phyloP scores from a whole-genome alignment of 2,888 invertebrate species.

The Protonemura montana region DNA sequence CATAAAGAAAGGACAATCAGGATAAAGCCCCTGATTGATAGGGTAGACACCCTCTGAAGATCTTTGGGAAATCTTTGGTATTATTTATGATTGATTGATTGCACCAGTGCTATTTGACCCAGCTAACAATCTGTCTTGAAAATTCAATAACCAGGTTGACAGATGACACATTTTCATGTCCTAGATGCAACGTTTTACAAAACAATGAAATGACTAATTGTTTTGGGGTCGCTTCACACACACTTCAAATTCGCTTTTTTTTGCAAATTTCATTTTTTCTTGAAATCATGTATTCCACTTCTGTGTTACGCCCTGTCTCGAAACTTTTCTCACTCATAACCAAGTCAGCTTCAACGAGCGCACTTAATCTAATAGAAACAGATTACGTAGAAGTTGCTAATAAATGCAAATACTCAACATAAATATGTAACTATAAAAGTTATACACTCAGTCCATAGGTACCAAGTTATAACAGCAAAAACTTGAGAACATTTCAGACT shows the following conservation, averaged over 20 bases:
- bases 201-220: neutral
- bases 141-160: neutral
- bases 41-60: neutral
- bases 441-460: neutral
- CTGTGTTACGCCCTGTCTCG: neutral
- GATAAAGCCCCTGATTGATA: neutral
- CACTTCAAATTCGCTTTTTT: neutral
- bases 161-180: neutral
- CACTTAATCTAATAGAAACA: neutral
- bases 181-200: neutral
- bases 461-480: neutral
- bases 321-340: neutral
- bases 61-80: constrained; percentile 12
- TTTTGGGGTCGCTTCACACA: neutral
- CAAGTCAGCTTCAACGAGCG: neutral
- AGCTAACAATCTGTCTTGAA: neutral
- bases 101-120: neutral
- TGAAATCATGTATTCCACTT: neutral
- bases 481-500: neutral
- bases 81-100: neutral
- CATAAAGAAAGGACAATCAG: neutral
- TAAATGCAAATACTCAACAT: neutral
- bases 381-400: neutral
- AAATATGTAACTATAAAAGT: neutral
- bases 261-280: neutral